Conservation (phyloP, 1,140 invertebrate genomes). For the Drosophila teissieri region DNA sequence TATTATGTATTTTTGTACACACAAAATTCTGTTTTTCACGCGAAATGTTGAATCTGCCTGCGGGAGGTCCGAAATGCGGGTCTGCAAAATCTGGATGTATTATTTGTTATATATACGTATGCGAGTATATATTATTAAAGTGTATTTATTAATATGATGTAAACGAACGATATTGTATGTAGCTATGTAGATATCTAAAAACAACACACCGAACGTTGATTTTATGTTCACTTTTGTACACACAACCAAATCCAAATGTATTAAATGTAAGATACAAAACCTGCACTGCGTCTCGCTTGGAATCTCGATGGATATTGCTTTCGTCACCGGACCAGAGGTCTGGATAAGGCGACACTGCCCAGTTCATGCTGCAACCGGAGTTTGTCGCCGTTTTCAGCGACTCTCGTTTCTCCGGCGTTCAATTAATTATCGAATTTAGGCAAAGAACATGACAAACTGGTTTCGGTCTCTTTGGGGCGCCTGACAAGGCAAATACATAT, state of each 20-base stretch:
- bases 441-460: conserved; percentile 74
- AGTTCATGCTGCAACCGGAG: conserved; percentile 17
- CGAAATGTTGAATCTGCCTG: conserved; percentile 67
- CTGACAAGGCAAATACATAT: conserved; percentile 34
- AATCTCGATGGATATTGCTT: conserved; percentile 39
- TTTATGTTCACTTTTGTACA: conserved; percentile 79
- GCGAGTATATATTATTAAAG: conserved; percentile 60
- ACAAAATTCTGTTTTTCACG: conserved; percentile 37
- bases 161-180: conserved; percentile 63
- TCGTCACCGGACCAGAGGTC: conserved; percentile 8
- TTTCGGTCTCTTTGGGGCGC: conserved; percentile 54
- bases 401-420: conserved; percentile 48
- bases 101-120: conserved; percentile 74
- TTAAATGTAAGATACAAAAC: conserved; percentile 68
- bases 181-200: conserved; percentile 75
- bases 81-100: conserved; percentile 63
- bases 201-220: conserved; percentile 59
- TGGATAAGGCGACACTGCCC: conserved; percentile 18
- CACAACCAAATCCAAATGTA: conserved; percentile 74
- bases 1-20: conserved; percentile 65
- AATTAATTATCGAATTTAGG: conserved; percentile 72
- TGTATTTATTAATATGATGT: conserved; percentile 75
- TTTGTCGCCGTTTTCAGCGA: conserved; percentile 20
- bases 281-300: conserved; percentile 16
- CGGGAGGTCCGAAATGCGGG: conserved; percentile 32